These are phyloP conservation scores for Parnassius glacialis DNA, from an alignment of 2,888 invertebrate species.

Conservation along the genomic window DNA sequence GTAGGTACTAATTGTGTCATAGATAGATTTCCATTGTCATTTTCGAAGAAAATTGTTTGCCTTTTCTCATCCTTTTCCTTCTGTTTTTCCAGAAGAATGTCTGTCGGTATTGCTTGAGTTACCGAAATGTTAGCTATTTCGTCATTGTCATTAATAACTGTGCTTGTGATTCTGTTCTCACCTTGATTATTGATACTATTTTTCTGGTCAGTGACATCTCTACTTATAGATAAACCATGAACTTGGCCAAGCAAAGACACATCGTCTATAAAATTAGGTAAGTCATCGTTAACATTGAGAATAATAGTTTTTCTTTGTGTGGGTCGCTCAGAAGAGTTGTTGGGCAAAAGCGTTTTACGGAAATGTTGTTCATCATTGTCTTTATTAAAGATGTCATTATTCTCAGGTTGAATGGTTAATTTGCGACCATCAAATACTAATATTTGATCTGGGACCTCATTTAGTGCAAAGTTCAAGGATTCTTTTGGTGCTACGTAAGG, in stretches of 20 bases:
- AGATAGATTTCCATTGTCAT: slow-evolving; percentile 35
- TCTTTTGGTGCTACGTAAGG: slow-evolving; percentile 56
- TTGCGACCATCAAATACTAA: slow-evolving; percentile 67
- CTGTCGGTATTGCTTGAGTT: slow-evolving; percentile 25
- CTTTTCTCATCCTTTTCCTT: slow-evolving; percentile 22
- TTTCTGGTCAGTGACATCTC: slow-evolving; percentile 12
- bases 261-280: slow-evolving; percentile 54
- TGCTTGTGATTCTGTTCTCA: neutral
- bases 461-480: slow-evolving; percentile 53
- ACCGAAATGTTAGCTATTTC: slow-evolving; percentile 22
- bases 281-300: slow-evolving; percentile 56
- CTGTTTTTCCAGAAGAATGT: slow-evolving; percentile 22
- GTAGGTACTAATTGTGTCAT: slow-evolving; percentile 36
- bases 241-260: slow-evolving; percentile 17
- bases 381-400: slow-evolving; percentile 23
- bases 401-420: slow-evolving; percentile 50
- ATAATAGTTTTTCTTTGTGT: slow-evolving; percentile 57
- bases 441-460: slow-evolving; percentile 54
- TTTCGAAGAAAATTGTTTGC: slow-evolving; percentile 38
- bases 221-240: slow-evolving; percentile 5
- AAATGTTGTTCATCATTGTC: slow-evolving; percentile 37
- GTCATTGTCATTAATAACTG: slow-evolving; percentile 13
- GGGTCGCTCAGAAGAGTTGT: slow-evolving; percentile 27
- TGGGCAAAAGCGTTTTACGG: slow-evolving; percentile 37
- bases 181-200: slow-evolving; percentile 22